Evolutionary conservation across 2,888 invertebrate genomes (phyloP), one percentile per base, ranked within the genome.

Genomic region (Calliscelio sp.): DNA sequence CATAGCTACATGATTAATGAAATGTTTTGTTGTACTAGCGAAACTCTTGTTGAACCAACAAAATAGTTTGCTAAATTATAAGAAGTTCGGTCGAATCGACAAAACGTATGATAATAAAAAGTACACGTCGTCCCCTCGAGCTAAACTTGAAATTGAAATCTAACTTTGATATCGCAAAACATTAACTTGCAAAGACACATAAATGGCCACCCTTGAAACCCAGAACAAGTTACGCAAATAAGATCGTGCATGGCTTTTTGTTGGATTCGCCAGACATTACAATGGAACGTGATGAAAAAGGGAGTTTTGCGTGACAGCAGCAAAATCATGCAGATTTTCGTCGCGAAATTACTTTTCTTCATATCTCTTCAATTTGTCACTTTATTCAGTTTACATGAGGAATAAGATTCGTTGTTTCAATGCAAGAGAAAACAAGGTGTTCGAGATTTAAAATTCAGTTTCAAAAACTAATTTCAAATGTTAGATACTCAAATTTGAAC

Each of bases 141-240:
- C 41, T 38, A 68, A 68, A 68, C 53, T 68, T 53, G 53, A 68
- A 53, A 68, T 53, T 68, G 53, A 68, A 53, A 68, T 68, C 68
- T 53, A 68, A 68, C 68, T 68, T 68, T 53, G 51, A 25, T 8
- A 38, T 53, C 38, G 41, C 53, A 68, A 68, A 68, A 68, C 68
- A 68, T 53, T 53, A 41, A 24, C 53, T 68, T 53, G 68, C 53
- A 38, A 68, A 53, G 68, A 51, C 51, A 35, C 51, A 66, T 51
- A 66, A 32, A 49, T 53, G 53, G 6, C 41, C n/a, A 53, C 24
- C 41, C 68, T 41, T 32, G 53, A 53, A 49, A 41, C 25, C 35
- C 22, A 22, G 10, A 68, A 68, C 10, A 68, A 68, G 53, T 53
- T 53, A 53, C 16, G 22, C 53, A 38, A 68, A 53, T 41, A 63